Evolutionary conservation across 2,113 vertebrate genomes (phyloP), one percentile per base, ranked within the genome.

Genomic region (Neodon shergylaensis): DNA sequence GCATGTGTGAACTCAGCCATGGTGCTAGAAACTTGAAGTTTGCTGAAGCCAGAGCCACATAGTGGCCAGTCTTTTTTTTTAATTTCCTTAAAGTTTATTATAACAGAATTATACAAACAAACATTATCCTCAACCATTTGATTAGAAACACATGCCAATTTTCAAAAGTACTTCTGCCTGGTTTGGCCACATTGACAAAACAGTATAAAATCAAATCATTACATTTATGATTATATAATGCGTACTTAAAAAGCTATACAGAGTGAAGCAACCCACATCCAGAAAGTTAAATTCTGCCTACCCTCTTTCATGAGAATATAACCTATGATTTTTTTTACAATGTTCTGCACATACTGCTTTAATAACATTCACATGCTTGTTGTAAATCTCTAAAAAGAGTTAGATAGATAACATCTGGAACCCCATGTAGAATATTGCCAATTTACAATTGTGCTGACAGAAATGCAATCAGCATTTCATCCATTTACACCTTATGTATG

Each of bases 211-310:
- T 28, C 11, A 66, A 66, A 31, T 31, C 10, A 16, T 63, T 66
- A 16, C 28, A 47, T 47, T 65, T 31, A 49, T 47, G 2, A 58
- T 83, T 42, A 63, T 14, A 10, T 2, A 42, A 19, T 63, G 28
- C 0, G 7, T 83, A 42, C 58, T 63, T 83, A 7, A 42, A 83
- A 42, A 63, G 5, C 49, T 31, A 28, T 31, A 28, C 14, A 19
- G 24, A 42, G 0, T 10, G 3, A 63, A 28, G 6, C 12, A 42
- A 28, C 1, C 3, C 2, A 42, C n/a, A 39, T 26, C 0, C 22
- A 16, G 14, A 42, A 83, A 83, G 12, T 61, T 61, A 6, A 83
- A 39, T 28, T 39, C 36, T 61, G 12, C 7, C 24, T 42, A 61
- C 13, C 10, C 2, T 16, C 54, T 28, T 63, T 42, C 13, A 42